These are phyloP conservation scores for Ariolimax columbianus DNA, from an alignment of 2,888 invertebrate genomes.

Conservation along the genomic window DNA sequence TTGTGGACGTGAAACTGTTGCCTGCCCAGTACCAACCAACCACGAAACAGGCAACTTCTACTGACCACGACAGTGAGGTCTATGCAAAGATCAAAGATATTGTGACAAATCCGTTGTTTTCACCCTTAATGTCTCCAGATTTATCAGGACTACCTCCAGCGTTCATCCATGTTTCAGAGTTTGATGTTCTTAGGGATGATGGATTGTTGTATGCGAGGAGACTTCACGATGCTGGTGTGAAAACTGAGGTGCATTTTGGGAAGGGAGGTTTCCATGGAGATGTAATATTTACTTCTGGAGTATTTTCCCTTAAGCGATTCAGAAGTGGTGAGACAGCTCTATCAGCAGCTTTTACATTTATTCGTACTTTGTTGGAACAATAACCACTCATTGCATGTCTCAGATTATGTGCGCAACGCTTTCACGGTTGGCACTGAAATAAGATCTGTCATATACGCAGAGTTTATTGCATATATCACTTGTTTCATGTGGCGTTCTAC, in stretches of 20 bases:
- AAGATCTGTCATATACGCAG: too few relatives aligned
- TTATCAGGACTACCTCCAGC: slow-evolving; percentile 32
- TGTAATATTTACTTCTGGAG: background rate
- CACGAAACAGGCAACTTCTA: background rate
- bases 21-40: background rate
- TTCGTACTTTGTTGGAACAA: background rate
- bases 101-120: slow-evolving; percentile 27
- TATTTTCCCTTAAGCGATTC: too few relatives aligned
- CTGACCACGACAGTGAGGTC: background rate
- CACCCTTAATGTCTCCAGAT: slow-evolving; percentile 39
- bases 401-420: too few relatives aligned
- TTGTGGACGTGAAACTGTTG: slow-evolving; percentile 31
- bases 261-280: slow-evolving; percentile 31
- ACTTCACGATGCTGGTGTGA: slow-evolving; percentile 28
- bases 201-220: slow-evolving; percentile 31
- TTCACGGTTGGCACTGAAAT: too few relatives aligned
- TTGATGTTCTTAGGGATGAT: slow-evolving; percentile 39
- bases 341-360: background rate
- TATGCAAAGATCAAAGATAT: slow-evolving; percentile 25
- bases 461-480: too few relatives aligned
- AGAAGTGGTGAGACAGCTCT: background rate
- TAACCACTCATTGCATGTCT: background rate
- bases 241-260: slow-evolving; percentile 16
- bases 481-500: too few relatives aligned
- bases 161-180: slow-evolving; percentile 24